Conservation (phyloP, 1,140 invertebrate species). For the Drosophila asahinai region DNA sequence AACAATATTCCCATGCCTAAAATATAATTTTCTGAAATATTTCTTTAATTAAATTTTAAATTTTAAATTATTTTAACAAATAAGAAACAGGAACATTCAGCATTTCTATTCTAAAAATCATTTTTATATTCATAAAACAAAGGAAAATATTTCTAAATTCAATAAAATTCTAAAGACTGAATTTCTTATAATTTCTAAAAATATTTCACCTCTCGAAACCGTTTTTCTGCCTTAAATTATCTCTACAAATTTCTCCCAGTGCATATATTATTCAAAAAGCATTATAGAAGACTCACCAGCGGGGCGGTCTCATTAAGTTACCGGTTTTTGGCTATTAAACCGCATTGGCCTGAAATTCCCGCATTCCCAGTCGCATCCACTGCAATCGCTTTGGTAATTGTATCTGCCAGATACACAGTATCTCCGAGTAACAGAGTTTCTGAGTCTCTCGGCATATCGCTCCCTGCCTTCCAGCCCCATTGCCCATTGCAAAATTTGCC, state of each 20-base stretch:
- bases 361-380: constrained; percentile 43
- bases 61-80: no score
- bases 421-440: constrained; percentile 19
- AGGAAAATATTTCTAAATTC: no score
- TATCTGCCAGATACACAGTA: constrained; percentile 56
- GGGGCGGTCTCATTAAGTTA: constrained; percentile 54
- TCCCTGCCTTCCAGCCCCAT: constrained; percentile 15
- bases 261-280: constrained; percentile 33
- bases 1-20: not conserved
- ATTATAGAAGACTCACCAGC: constrained; percentile 38
- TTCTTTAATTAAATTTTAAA: no score
- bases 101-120: no score
- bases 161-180: not conserved
- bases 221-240: not conserved
- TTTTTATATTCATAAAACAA: no score
- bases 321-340: constrained; percentile 67
- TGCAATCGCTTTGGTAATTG: constrained; percentile 59
- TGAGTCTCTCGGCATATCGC: constrained; percentile 3
- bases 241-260: not conserved
- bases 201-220: no score
- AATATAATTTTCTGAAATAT: not conserved
- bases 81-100: no score
- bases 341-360: constrained; percentile 60
- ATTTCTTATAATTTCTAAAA: no score
- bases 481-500: constrained; percentile 46